Percentiles rank a stretch among this genome's conserved stretches.
phyloP scores from a whole-genome alignment of 2,797 vertebrate genomes.

The Chrysocyon brachyurus region DNA sequence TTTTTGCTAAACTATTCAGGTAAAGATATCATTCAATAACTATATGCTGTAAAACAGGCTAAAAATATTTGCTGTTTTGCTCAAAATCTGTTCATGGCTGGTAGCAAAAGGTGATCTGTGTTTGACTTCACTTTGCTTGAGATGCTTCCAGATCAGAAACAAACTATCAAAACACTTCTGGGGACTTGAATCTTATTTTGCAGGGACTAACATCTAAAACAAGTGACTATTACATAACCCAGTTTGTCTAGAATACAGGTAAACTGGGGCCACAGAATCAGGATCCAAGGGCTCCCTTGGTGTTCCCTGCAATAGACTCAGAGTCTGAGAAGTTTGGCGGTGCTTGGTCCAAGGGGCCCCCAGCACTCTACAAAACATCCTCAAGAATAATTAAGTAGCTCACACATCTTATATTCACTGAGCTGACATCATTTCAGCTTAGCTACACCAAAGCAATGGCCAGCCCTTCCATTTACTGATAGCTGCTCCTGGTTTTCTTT shows the following conservation, averaged over 20 bases:
- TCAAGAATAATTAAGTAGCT: background rate
- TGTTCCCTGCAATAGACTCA: background rate
- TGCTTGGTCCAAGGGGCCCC: background rate
- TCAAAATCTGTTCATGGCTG: constrained; percentile 15
- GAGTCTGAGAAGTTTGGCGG: background rate
- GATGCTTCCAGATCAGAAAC: background rate
- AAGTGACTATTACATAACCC: background rate
- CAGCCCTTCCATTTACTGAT: background rate
- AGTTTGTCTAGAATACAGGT: background rate
- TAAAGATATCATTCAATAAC: background rate
- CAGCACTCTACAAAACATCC: background rate
- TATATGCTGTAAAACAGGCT: background rate
- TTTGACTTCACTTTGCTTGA: background rate
- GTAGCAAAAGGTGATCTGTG: background rate
- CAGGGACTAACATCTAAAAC: background rate
- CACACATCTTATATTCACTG: background rate
- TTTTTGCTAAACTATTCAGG: constrained; percentile 52
- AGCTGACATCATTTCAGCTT: background rate
- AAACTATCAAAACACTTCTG: constrained; percentile 43
- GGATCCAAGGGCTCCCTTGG: background rate
- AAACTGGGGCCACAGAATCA: background rate
- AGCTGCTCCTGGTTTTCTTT: background rate
- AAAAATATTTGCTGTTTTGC: constrained; percentile 43
- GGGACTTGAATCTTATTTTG: background rate
- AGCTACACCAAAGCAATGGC: background rate